Percentiles rank a stretch among this genome's conserved stretches.
Evolutionary conservation across 2,113 vertebrate genomes (phyloP).

Genomic region (Cyprinodon brontotheroides): DNA sequence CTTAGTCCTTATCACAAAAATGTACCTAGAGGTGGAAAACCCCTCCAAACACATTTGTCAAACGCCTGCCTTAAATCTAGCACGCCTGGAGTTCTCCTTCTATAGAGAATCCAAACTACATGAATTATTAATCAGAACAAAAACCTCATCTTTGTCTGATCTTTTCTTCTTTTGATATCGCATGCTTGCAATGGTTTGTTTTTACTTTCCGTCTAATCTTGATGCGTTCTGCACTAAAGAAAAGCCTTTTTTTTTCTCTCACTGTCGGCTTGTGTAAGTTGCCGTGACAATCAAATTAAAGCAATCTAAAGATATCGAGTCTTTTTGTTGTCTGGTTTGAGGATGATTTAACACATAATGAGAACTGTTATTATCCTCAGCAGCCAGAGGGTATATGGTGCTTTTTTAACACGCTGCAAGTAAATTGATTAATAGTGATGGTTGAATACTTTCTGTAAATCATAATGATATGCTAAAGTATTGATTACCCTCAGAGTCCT

Average conservation of each 20-base stretch:
- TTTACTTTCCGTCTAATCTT: conserved; percentile 33
- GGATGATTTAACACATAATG: conserved; percentile 47
- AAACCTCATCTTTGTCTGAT: conserved; percentile 22
- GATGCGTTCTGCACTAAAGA: conserved; percentile 11
- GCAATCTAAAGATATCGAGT: conserved; percentile 37
- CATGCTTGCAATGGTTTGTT: conserved; percentile 7
- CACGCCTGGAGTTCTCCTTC: conserved; percentile 11
- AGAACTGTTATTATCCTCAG: conserved; percentile 51
- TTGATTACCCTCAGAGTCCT: conserved; percentile 64
- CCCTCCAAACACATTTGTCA: neutral
- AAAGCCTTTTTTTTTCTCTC: conserved; percentile 24
- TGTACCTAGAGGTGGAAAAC: conserved; percentile 5
- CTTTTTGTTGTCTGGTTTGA: conserved; percentile 57
- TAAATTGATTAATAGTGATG: conserved; percentile 67
- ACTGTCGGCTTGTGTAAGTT: conserved; percentile 25
- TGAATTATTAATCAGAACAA: conserved; percentile 25
- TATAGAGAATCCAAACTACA: neutral
- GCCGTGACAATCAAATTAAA: conserved; percentile 51
- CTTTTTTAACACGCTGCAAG: conserved; percentile 29
- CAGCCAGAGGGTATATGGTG: conserved; percentile 42
- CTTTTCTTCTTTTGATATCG: conserved; percentile 18
- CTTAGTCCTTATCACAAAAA: conserved; percentile 4
- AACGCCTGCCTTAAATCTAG: neutral
- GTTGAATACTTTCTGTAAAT: conserved; percentile 77
- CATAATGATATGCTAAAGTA: conserved; percentile 73